These are phyloP conservation scores for Peromyscus polionotus DNA, from an alignment of 2,113 vertebrate species.

Conservation along the genomic window DNA sequence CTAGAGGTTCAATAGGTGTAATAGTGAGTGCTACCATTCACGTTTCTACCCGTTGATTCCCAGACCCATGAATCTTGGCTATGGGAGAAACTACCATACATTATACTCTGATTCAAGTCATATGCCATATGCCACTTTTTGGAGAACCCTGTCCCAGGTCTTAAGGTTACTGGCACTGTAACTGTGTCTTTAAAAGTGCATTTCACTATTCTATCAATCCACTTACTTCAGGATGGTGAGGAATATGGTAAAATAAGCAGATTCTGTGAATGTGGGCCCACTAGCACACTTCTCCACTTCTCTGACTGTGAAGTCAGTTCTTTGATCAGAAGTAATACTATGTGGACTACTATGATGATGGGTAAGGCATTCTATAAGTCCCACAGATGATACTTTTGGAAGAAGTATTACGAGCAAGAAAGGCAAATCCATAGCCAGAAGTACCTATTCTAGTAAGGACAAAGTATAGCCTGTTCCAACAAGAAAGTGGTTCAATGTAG, in stretches of 20 bases:
- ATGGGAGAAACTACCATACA: background rate
- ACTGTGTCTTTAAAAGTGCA: background rate
- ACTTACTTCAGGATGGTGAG: background rate
- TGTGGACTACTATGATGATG: background rate
- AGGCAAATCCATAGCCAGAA: background rate
- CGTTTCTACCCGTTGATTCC: background rate
- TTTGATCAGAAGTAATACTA: background rate
- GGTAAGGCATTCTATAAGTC: background rate
- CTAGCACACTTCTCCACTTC: background rate
- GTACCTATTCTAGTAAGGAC: background rate
- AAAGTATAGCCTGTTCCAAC: background rate
- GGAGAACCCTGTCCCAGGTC: background rate
- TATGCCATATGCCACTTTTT: background rate
- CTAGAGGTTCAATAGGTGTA: background rate
- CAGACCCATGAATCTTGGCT: background rate
- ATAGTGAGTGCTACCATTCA: background rate
- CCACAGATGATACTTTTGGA: background rate
- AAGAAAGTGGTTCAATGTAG: background rate
- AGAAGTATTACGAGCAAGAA: background rate
- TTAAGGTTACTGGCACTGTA: background rate
- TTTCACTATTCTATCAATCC: background rate
- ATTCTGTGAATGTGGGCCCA: background rate
- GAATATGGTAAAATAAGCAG: background rate
- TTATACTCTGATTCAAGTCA: background rate
- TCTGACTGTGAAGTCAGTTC: background rate